phyloP scores from a whole-genome alignment of 2,797 vertebrate genomes.

The Cyclopterus lumpus region DNA sequence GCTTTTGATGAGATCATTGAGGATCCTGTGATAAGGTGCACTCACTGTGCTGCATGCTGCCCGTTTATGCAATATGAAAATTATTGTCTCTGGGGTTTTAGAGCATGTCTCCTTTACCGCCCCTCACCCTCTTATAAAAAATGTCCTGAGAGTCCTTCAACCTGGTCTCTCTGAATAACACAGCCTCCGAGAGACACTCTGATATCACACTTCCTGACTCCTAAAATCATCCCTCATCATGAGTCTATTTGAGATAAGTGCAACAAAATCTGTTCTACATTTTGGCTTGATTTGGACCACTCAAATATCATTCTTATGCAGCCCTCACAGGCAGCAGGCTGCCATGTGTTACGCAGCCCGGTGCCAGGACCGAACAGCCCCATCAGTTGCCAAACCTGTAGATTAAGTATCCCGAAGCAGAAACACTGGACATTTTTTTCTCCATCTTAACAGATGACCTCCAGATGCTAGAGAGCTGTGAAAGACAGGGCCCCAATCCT shows the following conservation, averaged over 20 bases:
- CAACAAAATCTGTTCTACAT: conserved; percentile 58
- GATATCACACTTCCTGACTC: conserved; percentile 55
- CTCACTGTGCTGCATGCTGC: conserved; percentile 10
- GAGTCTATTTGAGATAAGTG: conserved; percentile 72
- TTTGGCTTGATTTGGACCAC: conserved; percentile 68
- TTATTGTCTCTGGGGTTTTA: conserved; percentile 46
- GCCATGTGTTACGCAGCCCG: conserved; percentile 63
- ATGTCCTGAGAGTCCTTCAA: conserved; percentile 51
- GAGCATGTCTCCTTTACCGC: conserved; percentile 34
- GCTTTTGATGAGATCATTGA: conserved; percentile 19
- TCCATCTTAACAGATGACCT: conserved; percentile 63
- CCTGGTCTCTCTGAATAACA: conserved; percentile 36
- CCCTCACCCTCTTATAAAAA: conserved; percentile 50
- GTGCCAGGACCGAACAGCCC: conserved; percentile 65
- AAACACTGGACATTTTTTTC: conserved; percentile 54
- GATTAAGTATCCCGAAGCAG: conserved; percentile 70
- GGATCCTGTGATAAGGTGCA: conserved; percentile 14
- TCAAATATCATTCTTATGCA: conserved; percentile 73
- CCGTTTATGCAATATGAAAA: conserved; percentile 53
- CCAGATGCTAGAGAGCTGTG: conserved; percentile 64
- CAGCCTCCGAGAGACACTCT: conserved; percentile 42
- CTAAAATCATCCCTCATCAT: conserved; percentile 59
- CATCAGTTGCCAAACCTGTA: conserved; percentile 73
- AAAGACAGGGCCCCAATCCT: conserved; percentile 61
- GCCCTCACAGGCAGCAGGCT: conserved; percentile 62